phyloP scores from a whole-genome alignment of 1,140 invertebrate species.

The Eupeodes corollae region DNA sequence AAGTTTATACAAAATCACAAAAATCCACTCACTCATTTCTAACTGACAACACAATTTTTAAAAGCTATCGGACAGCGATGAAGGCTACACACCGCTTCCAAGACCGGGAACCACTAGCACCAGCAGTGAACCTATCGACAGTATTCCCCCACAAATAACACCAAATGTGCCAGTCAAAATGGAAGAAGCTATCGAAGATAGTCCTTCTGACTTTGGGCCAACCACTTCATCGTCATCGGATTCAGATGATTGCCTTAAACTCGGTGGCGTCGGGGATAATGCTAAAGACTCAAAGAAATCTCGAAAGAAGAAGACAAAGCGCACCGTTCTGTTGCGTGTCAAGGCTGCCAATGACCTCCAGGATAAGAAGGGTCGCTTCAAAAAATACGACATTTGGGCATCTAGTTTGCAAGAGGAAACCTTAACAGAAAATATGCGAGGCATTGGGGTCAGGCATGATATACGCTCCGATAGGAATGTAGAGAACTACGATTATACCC shows the following conservation, averaged over 20 bases:
- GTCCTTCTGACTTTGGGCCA: slow-evolving; percentile 15
- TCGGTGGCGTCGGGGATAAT: slow-evolving; percentile 19
- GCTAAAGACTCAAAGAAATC: slow-evolving; percentile 34
- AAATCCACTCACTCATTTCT: slow-evolving; percentile 6
- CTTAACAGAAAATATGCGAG: slow-evolving; percentile 46
- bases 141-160: slow-evolving; percentile 2
- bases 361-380: slow-evolving; percentile 19
- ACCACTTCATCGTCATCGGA: slow-evolving; percentile 24
- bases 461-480: slow-evolving; percentile 43
- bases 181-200: not conserved
- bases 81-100: slow-evolving; percentile 39
- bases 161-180: not conserved
- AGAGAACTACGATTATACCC: slow-evolving; percentile 46
- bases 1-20: slow-evolving; percentile 2
- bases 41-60: slow-evolving; percentile 23
- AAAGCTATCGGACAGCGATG: slow-evolving; percentile 20
- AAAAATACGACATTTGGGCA: slow-evolving; percentile 54
- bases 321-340: slow-evolving; percentile 39
- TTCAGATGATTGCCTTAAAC: slow-evolving; percentile 21
- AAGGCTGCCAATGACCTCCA: slow-evolving; percentile 25
- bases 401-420: slow-evolving; percentile 49
- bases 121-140: slow-evolving; percentile 1
- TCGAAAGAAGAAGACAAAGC: slow-evolving; percentile 31
- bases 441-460: slow-evolving; percentile 42
- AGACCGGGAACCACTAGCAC: slow-evolving; percentile 26